Evolutionary conservation across 2,797 vertebrate species (phyloP).

Genomic region (Acanthopagrus latus): DNA sequence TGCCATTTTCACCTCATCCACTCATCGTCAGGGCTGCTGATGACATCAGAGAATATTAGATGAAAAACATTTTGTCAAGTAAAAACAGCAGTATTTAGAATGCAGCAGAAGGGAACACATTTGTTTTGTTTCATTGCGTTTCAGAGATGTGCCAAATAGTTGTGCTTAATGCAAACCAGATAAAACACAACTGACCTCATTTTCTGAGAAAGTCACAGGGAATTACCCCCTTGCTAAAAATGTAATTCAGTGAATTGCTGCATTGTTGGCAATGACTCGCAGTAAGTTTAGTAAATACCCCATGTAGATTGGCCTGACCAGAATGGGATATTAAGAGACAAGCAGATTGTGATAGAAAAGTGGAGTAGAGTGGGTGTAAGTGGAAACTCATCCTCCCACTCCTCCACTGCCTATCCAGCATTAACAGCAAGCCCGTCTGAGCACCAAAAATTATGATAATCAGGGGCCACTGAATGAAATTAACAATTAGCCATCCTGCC

Average conservation of each 20-base stretch:
- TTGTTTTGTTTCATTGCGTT: not conserved
- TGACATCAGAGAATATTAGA: not conserved
- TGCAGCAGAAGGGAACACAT: not conserved
- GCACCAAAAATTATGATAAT: constrained; percentile 63
- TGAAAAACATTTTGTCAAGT: too few species aligned
- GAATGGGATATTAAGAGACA: constrained; percentile 26
- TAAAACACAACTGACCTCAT: not conserved
- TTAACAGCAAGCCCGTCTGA: constrained; percentile 63
- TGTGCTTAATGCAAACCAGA: constrained; percentile 13
- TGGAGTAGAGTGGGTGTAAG: constrained; percentile 43
- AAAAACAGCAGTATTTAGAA: not conserved
- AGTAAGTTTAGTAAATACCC: constrained; percentile 2
- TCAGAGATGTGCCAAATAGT: not conserved
- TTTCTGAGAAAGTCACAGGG: not conserved
- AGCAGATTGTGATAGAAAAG: constrained; percentile 29
- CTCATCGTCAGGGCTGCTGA: not conserved
- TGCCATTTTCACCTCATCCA: not conserved
- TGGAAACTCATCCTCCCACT: constrained; percentile 60
- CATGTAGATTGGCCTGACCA: constrained; percentile 20
- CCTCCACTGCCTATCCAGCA: constrained; percentile 43
- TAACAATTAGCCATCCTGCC: constrained; percentile 54
- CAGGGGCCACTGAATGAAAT: constrained; percentile 62
- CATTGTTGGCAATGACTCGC: constrained; percentile 1
- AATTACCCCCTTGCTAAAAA: not conserved
- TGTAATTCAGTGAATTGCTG: not conserved